Evolutionary conservation across 2,888 invertebrate genomes (phyloP).

Genomic region (Candidula unifasciata): DNA sequence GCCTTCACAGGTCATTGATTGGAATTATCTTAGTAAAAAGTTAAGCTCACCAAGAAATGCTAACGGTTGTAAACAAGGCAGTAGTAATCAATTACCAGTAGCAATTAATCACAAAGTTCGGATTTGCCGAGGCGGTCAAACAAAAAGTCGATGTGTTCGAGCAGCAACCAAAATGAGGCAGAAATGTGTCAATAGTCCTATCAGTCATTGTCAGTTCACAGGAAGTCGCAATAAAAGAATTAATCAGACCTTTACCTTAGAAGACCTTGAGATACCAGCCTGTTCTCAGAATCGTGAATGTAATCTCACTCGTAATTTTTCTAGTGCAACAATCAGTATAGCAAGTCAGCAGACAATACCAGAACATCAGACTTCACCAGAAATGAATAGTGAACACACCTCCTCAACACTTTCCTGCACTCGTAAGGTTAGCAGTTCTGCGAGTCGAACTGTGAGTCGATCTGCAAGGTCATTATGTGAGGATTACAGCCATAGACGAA

Average conservation of each 20-base stretch:
- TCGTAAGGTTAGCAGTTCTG: background rate
- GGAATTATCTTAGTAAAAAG: slow-evolving; percentile 8
- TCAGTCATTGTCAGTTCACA: slow-evolving; percentile 7
- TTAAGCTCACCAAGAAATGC: background rate
- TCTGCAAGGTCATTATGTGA: slow-evolving; percentile 7
- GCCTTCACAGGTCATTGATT: background rate
- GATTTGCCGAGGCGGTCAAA: background rate
- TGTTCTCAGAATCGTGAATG: background rate
- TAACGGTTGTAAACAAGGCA: background rate
- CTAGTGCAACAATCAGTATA: slow-evolving; percentile 36
- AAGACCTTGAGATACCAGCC: background rate
- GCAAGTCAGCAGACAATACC: background rate
- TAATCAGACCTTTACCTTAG: slow-evolving; percentile 36
- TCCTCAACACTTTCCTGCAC: background rate
- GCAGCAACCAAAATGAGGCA: slow-evolving; percentile 6
- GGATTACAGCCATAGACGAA: background rate
- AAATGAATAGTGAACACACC: background rate
- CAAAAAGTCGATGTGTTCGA: background rate
- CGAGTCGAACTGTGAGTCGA: background rate
- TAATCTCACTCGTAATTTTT: slow-evolving; percentile 10
- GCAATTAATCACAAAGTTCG: background rate
- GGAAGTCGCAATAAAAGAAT: slow-evolving; percentile 16
- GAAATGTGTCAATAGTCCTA: slow-evolving; percentile 23
- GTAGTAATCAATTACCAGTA: background rate
- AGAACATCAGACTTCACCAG: background rate